These are phyloP conservation scores for Melinaea marsaeus DNA, from an alignment of 2,888 invertebrate genomes.

Conservation along the genomic window DNA sequence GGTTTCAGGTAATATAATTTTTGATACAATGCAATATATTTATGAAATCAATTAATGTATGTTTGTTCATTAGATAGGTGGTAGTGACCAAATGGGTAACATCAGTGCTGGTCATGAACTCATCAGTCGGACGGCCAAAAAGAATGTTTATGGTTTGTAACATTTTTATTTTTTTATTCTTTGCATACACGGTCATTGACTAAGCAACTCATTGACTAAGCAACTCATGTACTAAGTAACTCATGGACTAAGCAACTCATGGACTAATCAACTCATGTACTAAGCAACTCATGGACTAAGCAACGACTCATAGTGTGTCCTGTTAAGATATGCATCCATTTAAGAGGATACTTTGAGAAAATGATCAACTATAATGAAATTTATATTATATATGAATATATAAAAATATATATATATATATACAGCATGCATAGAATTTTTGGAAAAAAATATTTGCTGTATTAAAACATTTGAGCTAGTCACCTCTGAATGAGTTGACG, in stretches of 20 bases:
- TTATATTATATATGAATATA: no score
- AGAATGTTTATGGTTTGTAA: slow-evolving; percentile 83
- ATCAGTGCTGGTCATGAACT: slow-evolving; percentile 95
- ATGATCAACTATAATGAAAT: no score
- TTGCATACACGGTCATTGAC: no score
- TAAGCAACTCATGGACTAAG: no score
- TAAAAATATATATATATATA: neutral
- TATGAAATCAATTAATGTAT: neutral
- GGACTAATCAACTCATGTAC: no score
- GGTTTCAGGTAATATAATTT: slow-evolving; percentile 83
- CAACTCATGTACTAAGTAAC: no score
- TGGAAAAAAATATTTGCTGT: no score
- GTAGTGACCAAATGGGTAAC: slow-evolving; percentile 99
- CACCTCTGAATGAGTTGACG: no score
- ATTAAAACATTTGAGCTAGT: neutral
- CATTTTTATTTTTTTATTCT: neutral
- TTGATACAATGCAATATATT: neutral
- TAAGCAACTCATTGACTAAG: slow-evolving; percentile 20
- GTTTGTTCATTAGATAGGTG: slow-evolving; percentile 84
- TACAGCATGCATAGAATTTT: neutral
- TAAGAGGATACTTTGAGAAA: no score
- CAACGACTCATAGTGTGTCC: no score
- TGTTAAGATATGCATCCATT: no score
- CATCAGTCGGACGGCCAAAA: slow-evolving; percentile 82
- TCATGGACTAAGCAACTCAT: no score